Conservation (phyloP, 2,113 vertebrate genomes). For the Oceanites oceanicus region DNA sequence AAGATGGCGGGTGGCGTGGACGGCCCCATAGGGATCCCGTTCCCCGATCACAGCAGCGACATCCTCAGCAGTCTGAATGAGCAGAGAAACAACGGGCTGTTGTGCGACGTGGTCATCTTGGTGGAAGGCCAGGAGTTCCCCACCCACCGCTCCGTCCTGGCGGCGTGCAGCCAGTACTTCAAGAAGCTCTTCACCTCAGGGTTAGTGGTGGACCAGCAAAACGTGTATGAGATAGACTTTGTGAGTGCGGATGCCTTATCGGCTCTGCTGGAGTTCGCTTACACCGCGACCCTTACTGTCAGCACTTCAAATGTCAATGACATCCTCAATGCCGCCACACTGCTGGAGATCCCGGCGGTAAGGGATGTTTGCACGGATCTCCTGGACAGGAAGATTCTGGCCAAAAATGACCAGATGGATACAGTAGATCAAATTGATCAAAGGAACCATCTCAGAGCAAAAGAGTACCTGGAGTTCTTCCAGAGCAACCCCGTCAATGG, state of each 20-base stretch:
- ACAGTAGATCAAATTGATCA: constrained; percentile 82
- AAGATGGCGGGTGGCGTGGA: constrained; percentile 88
- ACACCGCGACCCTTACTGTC: constrained; percentile 95
- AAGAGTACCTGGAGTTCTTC: constrained; percentile 97
- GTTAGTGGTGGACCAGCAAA: constrained; percentile 91
- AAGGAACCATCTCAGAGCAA: constrained; percentile 89
- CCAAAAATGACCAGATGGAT: constrained; percentile 76
- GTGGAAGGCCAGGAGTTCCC: constrained; percentile 93
- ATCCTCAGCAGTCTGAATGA: constrained; percentile 93
- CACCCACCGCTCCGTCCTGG: constrained; percentile 97
- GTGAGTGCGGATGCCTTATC: constrained; percentile 89
- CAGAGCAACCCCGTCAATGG: constrained; percentile 86
- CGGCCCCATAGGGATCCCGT: constrained; percentile 97
- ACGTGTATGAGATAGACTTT: constrained; percentile 95
- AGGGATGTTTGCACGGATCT: constrained; percentile 96
- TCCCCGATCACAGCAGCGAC: constrained; percentile 97
- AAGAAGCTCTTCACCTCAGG: constrained; percentile 98
- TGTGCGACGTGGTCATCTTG: constrained; percentile 96
- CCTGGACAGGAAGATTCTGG: constrained; percentile 95
- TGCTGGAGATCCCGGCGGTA: constrained; percentile 93
- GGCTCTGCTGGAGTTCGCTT: constrained; percentile 96
- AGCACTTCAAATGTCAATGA: constrained; percentile 91
- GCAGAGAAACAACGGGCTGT: constrained; percentile 90
- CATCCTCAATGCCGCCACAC: constrained; percentile 90
- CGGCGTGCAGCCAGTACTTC: constrained; percentile 97